Conservation (phyloP, 2,888 invertebrate genomes). For the Heteropelma amictum region DNA sequence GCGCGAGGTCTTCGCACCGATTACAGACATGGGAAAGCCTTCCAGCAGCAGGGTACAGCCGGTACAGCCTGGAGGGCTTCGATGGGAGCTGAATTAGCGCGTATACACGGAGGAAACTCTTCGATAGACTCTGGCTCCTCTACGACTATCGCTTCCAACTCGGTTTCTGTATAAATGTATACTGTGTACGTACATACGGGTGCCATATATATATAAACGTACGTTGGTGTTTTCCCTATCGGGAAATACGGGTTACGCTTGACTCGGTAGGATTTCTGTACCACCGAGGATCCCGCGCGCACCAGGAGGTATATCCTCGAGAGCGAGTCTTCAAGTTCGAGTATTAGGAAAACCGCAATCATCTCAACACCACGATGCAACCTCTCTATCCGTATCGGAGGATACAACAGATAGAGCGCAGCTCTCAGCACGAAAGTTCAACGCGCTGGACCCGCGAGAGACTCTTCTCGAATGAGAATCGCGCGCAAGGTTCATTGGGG, state of each 20-base stretch:
- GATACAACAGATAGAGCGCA: background rate
- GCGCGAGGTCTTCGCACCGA: slow-evolving; percentile 25
- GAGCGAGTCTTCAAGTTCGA: slow-evolving; percentile 7
- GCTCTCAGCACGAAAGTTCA: background rate
- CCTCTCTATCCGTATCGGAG: background rate
- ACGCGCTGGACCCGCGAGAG: background rate
- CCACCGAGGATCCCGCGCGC: background rate
- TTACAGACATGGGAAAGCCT: slow-evolving; percentile 28
- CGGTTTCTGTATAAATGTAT: too few species aligned
- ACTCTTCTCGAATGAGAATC: background rate
- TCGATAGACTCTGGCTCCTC: slow-evolving; percentile 6
- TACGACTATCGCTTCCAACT: slow-evolving; percentile 18
- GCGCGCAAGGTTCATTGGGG: too few species aligned
- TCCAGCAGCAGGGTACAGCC: too few species aligned
- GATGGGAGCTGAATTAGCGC: slow-evolving; percentile 45
- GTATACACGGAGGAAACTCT: slow-evolving; percentile 40
- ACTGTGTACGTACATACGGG: too few species aligned
- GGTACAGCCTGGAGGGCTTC: slow-evolving; percentile 18
- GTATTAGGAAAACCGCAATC: slow-evolving; percentile 35
- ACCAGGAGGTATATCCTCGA: too few species aligned
- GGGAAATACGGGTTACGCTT: slow-evolving; percentile 11
- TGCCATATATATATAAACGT: too few species aligned
- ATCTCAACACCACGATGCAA: slow-evolving; percentile 19
- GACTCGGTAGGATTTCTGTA: slow-evolving; percentile 3
- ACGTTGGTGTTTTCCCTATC: background rate